phyloP scores from a whole-genome alignment of 1,140 invertebrate species.

The Nymphalis io region DNA sequence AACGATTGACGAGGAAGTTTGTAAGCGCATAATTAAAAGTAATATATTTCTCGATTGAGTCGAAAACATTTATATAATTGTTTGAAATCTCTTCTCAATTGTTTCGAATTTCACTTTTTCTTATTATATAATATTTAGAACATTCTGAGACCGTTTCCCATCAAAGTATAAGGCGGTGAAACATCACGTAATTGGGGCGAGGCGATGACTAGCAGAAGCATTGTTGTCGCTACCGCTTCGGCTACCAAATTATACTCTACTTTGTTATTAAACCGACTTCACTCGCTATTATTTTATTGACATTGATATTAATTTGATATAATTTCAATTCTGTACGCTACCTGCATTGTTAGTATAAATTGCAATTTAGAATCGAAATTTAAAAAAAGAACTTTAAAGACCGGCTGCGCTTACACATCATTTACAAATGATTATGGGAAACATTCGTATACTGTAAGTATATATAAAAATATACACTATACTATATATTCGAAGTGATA shows the following conservation, averaged over 20 bases:
- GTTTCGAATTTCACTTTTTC: no score
- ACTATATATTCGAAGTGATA: no score
- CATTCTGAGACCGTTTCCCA: neutral
- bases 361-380: neutral
- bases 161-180: neutral
- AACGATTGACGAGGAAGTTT: no score
- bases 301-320: constrained; percentile 25
- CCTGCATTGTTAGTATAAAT: neutral
- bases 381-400: no score
- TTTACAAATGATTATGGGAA: no score
- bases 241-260: constrained; percentile 15
- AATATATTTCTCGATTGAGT: no score
- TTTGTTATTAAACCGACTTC: constrained; percentile 9
- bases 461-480: no score
- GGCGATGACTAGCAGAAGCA: constrained; percentile 7
- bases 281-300: constrained; percentile 18
- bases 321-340: constrained; percentile 8
- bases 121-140: neutral
- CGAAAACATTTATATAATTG: no score
- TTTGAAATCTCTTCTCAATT: no score
- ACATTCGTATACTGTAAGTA: no score
- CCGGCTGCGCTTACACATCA: no score
- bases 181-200: constrained; percentile 12
- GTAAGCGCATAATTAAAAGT: no score
- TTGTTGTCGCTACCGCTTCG: constrained; percentile 5